Conservation (phyloP, 2,888 invertebrate species). For the Cancer borealis region DNA sequence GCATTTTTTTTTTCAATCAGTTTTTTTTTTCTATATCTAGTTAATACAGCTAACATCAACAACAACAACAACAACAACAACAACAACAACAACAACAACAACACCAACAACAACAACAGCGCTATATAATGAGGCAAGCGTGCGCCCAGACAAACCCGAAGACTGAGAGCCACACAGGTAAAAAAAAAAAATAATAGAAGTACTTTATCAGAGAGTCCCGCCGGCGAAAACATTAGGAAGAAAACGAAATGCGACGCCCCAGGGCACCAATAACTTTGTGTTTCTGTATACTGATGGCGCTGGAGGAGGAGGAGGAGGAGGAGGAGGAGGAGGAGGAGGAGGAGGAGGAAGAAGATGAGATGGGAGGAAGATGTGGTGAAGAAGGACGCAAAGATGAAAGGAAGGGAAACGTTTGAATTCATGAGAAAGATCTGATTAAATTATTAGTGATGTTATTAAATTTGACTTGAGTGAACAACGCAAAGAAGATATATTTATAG, state of each 20-base stretch:
- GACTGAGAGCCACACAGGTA: not conserved
- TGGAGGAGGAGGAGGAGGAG: not conserved
- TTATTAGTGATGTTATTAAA: too few species aligned
- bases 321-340: not conserved
- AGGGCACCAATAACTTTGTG: not conserved
- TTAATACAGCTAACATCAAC: too few species aligned
- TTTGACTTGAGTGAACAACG: too few species aligned
- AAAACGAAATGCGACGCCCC: not conserved
- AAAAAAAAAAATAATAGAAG: not conserved
- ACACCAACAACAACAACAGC: not conserved
- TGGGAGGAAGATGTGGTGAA: not conserved
- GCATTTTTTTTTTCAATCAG: too few species aligned
- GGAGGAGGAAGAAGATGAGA: not conserved
- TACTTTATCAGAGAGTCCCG: not conserved
- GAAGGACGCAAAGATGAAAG: too few species aligned
- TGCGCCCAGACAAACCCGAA: not conserved
- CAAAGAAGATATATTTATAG: too few species aligned
- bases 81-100: not conserved
- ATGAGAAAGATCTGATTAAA: too few species aligned
- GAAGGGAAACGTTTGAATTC: too few species aligned
- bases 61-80: not conserved
- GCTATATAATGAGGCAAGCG: too few species aligned
- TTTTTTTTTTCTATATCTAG: too few species aligned
- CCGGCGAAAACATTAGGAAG: not conserved
- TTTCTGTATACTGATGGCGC: not conserved